A percentile compares a stretch with the other conserved stretches of the same genome.
These are phyloP conservation scores for Orthonyx spaldingii DNA, from an alignment of 2,113 vertebrate genomes.

Conservation along the genomic window DNA sequence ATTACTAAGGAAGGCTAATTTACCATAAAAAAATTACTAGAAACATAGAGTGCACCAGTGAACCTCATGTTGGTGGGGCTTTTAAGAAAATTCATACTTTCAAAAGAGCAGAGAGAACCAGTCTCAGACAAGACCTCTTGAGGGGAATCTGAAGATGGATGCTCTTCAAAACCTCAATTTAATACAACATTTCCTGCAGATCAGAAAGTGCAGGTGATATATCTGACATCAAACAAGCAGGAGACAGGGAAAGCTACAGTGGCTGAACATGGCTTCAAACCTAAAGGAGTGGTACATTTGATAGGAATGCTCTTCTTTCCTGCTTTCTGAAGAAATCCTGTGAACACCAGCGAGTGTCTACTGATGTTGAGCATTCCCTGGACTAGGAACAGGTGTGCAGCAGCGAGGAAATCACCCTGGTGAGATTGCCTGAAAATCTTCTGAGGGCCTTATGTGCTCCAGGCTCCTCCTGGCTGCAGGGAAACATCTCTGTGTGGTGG, in stretches of 20 bases:
- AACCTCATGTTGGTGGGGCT: neutral
- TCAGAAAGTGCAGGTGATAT: neutral
- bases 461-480: neutral
- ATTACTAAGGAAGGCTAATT: neutral
- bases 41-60: neutral
- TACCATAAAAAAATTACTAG: neutral
- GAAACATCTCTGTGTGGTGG: rapidly evolving
- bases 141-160: neutral
- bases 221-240: neutral
- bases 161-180: neutral
- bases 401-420: neutral
- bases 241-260: neutral
- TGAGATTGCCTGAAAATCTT: neutral
- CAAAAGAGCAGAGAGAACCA: neutral
- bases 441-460: neutral
- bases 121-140: neutral
- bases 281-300: neutral
- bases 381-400: neutral
- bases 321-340: neutral
- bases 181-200: neutral
- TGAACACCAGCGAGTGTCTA: neutral
- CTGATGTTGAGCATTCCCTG: neutral
- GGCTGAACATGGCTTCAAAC: neutral
- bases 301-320: neutral
- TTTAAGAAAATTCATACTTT: neutral